Percentiles rank a stretch among this genome's conserved stretches.
These are phyloP conservation scores for Lepisosteus osseus DNA, from an alignment of 2,113 vertebrate species.

Conservation along the genomic window DNA sequence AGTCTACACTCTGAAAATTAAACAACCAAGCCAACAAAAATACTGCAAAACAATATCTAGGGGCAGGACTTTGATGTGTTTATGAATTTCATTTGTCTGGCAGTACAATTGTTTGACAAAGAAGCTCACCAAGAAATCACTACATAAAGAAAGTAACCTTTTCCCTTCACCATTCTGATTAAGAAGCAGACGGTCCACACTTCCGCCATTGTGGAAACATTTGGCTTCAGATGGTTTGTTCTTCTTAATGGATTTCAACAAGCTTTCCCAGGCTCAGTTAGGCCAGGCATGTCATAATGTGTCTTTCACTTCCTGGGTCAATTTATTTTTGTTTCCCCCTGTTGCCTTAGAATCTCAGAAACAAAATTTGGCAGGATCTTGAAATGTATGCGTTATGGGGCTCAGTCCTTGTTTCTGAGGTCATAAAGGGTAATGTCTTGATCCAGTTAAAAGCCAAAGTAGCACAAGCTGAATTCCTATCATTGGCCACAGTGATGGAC, in stretches of 20 bases:
- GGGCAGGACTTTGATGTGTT: slow-evolving; percentile 2
- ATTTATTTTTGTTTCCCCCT: slow-evolving; percentile 24
- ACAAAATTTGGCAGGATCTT: slow-evolving; percentile 61
- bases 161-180: slow-evolving; percentile 53
- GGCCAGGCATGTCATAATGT: slow-evolving; percentile 35
- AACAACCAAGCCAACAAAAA: slow-evolving; percentile 3
- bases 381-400: slow-evolving; percentile 43
- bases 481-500: slow-evolving; percentile 76
- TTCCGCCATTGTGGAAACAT: slow-evolving; percentile 56
- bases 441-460: slow-evolving; percentile 82
- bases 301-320: slow-evolving; percentile 44
- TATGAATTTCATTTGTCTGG: slow-evolving; percentile 34
- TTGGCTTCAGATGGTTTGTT: slow-evolving; percentile 16
- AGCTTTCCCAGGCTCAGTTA: slow-evolving; percentile 16
- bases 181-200: slow-evolving; percentile 65
- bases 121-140: slow-evolving; percentile 55
- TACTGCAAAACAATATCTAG: not conserved
- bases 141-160: slow-evolving; percentile 64
- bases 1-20: not conserved
- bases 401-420: slow-evolving; percentile 60
- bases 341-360: slow-evolving; percentile 20
- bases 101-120: slow-evolving; percentile 42
- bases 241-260: not conserved
- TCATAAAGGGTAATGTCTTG: slow-evolving; percentile 80
- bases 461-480: slow-evolving; percentile 78